phyloP scores from a whole-genome alignment of 2,797 vertebrate species.

The Pteronotus mesoamericanus region DNA sequence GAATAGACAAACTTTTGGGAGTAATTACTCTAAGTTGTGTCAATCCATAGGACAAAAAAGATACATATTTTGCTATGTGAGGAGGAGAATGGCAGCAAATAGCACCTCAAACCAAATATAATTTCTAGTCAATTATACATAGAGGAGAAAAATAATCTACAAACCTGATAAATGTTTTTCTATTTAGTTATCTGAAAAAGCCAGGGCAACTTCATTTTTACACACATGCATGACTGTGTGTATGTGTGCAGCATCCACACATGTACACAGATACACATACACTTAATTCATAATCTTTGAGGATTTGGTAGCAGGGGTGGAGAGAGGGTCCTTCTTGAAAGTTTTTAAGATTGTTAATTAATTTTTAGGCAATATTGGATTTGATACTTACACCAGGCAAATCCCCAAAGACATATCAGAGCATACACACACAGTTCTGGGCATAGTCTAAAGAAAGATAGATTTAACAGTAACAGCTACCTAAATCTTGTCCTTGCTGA shows the following conservation, averaged over 20 bases:
- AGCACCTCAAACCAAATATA: conserved; percentile 46
- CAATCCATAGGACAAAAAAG: conserved; percentile 62
- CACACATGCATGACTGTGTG: background rate
- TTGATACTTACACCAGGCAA: background rate
- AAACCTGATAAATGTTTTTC: conserved; percentile 18
- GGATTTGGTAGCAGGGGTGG: background rate
- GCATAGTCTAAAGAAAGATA: conserved; percentile 18
- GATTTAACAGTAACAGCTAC: conserved; percentile 20
- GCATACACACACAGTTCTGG: background rate
- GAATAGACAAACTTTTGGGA: conserved; percentile 58
- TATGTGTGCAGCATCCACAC: background rate
- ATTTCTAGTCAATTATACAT: conserved; percentile 22
- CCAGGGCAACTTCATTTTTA: background rate
- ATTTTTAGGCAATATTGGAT: background rate
- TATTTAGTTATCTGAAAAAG: conserved; percentile 30
- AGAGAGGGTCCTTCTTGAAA: background rate
- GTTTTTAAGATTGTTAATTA: background rate
- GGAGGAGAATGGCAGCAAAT: background rate
- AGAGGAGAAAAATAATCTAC: conserved; percentile 50
- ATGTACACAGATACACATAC: background rate
- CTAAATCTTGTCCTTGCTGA: conserved; percentile 24
- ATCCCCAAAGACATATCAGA: background rate
- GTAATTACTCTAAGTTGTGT: conserved; percentile 61
- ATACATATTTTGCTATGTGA: conserved; percentile 9
- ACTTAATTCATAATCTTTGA: background rate